Conservation (phyloP, 2,888 invertebrate genomes). For the Synanthedon myopaeformis region DNA sequence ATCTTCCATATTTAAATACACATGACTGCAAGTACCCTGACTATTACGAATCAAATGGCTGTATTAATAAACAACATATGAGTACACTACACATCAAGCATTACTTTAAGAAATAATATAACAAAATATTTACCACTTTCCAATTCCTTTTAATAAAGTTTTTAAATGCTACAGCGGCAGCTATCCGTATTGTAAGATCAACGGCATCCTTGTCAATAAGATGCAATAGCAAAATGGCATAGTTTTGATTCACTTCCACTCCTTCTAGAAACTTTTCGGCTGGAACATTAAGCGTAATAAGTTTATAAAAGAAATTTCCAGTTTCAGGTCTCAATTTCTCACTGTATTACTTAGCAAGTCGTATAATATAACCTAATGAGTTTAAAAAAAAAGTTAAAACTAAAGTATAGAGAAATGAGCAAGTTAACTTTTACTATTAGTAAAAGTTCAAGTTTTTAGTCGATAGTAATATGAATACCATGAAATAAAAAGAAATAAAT, state of each 20-base stretch:
- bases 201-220: constrained; percentile 86
- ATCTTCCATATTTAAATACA: too few species aligned
- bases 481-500: too few species aligned
- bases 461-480: too few species aligned
- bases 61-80: too few species aligned
- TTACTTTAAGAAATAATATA: background rate
- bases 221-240: constrained; percentile 86
- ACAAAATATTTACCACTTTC: constrained; percentile 76
- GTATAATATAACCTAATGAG: too few species aligned
- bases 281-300: constrained; percentile 34
- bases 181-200: constrained; percentile 85
- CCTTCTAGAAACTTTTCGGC: constrained; percentile 94
- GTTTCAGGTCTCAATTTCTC: too few species aligned
- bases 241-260: constrained; percentile 91
- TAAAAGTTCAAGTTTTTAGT: too few species aligned
- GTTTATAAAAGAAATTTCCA: constrained; percentile 7
- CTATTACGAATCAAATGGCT: too few species aligned
- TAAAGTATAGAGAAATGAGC: background rate
- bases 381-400: too few species aligned
- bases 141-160: constrained; percentile 97
- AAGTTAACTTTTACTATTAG: background rate
- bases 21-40: too few species aligned
- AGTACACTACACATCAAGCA: too few species aligned
- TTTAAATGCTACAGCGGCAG: constrained; percentile 95
- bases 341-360: too few species aligned